Percentiles rank a stretch among this genome's conserved stretches.
These are phyloP conservation scores for Xerus inauris DNA, from an alignment of 2,113 vertebrate genomes.

Conservation along the genomic window DNA sequence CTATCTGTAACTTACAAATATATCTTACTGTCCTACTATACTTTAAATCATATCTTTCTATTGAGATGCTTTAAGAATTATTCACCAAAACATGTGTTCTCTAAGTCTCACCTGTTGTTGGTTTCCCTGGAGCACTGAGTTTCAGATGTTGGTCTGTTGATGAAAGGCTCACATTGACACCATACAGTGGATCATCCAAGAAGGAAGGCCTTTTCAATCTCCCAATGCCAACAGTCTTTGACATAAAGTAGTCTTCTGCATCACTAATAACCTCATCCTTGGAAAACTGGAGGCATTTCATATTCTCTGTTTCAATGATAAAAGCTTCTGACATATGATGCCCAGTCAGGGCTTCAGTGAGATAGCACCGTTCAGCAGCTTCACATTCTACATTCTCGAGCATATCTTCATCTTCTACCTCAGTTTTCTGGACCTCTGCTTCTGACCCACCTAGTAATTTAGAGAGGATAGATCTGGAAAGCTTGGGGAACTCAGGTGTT, in stretches of 20 bases:
- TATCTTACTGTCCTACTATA: background rate
- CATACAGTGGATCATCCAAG: slow-evolving; percentile 84
- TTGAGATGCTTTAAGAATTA: slow-evolving; percentile 74
- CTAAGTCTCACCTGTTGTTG: slow-evolving; percentile 83
- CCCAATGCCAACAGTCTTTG: slow-evolving; percentile 85
- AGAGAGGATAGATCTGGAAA: slow-evolving; percentile 75
- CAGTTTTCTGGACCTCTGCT: slow-evolving; percentile 64
- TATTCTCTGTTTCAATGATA: slow-evolving; percentile 76
- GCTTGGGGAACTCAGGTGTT: slow-evolving; percentile 63
- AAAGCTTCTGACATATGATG: slow-evolving; percentile 76
- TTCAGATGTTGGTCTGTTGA: slow-evolving; percentile 77
- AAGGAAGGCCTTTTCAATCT: slow-evolving; percentile 85
- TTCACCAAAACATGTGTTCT: slow-evolving; percentile 77
- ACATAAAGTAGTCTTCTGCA: slow-evolving; percentile 86
- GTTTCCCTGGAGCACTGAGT: slow-evolving; percentile 79
- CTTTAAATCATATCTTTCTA: slow-evolving; percentile 66
- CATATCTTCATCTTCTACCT: slow-evolving; percentile 32
- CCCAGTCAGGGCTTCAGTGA: slow-evolving; percentile 79
- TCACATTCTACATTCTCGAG: slow-evolving; percentile 60
- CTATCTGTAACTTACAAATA: slow-evolving; percentile 47
- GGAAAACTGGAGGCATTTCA: slow-evolving; percentile 78
- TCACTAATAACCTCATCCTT: slow-evolving; percentile 77
- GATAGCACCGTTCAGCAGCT: slow-evolving; percentile 69
- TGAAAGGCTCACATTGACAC: slow-evolving; percentile 69
- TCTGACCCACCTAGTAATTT: slow-evolving; percentile 77